A percentile compares a stretch with the other conserved stretches of the same genome.
phyloP scores from a whole-genome alignment of 2,113 vertebrate genomes.

The Oncorhynchus gorbuscha region DNA sequence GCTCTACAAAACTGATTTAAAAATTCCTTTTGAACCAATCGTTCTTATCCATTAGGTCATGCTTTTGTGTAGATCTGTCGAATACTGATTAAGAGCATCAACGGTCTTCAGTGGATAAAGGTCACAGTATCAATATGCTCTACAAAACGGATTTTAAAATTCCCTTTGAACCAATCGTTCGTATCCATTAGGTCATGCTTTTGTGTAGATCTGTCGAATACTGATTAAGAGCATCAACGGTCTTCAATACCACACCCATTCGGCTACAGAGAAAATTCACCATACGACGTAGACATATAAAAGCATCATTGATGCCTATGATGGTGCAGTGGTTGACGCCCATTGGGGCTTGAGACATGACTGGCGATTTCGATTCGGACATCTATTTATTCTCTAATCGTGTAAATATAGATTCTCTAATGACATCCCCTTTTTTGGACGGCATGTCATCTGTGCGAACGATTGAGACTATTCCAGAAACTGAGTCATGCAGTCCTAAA shows the following conservation, averaged over 20 bases:
- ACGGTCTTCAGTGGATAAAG: too few species aligned
- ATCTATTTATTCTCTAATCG: not conserved
- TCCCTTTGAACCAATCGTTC: too few species aligned
- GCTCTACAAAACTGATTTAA: too few species aligned
- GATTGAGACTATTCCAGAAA: not conserved
- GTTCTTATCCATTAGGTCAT: not conserved
- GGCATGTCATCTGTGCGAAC: not conserved
- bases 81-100: too few species aligned
- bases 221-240: too few species aligned
- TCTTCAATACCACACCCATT: not conserved
- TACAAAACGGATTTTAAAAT: too few species aligned
- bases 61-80: not conserved
- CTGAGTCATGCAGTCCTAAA: not conserved
- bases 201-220: too few species aligned
- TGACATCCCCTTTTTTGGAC: not conserved
- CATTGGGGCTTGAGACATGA: not conserved
- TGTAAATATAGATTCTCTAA: not conserved
- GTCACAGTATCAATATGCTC: too few species aligned
- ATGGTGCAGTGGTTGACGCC: slow-evolving; percentile 3
- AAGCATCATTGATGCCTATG: not conserved
- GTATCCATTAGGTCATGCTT: not conserved
- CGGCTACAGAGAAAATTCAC: not conserved
- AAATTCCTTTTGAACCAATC: too few species aligned
- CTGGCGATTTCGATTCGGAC: not conserved
- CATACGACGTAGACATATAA: not conserved